phyloP scores from a whole-genome alignment of 2,113 vertebrate genomes.

The Steatornis caripensis region DNA sequence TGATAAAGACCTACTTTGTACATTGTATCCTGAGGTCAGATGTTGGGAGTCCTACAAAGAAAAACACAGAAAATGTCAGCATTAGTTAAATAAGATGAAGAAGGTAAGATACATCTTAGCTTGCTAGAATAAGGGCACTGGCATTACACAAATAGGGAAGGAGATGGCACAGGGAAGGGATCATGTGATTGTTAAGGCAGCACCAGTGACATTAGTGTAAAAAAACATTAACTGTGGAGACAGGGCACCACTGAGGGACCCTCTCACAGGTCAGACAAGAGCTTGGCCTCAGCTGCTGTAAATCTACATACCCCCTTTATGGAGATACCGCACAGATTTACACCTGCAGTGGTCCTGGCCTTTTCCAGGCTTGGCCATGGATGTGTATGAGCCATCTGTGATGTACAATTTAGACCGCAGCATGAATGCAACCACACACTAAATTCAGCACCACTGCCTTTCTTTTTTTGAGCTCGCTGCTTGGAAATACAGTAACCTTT shows the following conservation, averaged over 20 bases:
- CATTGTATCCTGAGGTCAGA: conserved; percentile 89
- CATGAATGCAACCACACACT: not conserved
- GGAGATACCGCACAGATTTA: not conserved
- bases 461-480: not conserved
- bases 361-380: not conserved
- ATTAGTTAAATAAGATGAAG: conserved; percentile 56
- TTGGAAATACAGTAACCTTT: not conserved
- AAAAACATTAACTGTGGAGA: conserved; percentile 2
- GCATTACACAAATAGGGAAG: not conserved
- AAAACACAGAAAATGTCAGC: conserved; percentile 67
- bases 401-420: not conserved
- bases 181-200: not conserved
- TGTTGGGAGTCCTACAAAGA: conserved; percentile 87
- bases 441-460: not conserved
- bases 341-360: not conserved
- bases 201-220: not conserved
- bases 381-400: not conserved
- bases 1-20: conserved; percentile 86
- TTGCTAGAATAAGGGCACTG: not conserved
- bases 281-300: not conserved
- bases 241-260: not conserved
- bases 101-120: not conserved
- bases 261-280: not conserved
- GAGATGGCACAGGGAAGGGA: not conserved
- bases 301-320: not conserved